Evolutionary conservation across 2,888 invertebrate species (phyloP), one percentile per base, ranked within the genome.

Genomic region (Maniola hyperantus): DNA sequence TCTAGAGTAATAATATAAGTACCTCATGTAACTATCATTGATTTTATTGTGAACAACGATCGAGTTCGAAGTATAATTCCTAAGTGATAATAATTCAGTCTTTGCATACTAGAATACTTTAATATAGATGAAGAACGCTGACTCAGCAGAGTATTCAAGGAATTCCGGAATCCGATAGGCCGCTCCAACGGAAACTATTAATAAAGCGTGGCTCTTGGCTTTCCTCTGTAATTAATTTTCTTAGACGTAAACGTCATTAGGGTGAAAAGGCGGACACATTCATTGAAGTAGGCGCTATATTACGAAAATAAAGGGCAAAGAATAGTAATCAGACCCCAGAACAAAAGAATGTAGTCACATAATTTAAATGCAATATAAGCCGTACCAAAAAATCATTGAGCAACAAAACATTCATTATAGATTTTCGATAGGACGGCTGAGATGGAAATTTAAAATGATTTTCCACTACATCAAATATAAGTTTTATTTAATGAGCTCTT

Each of bases 221-320:
- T 34, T 59, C 59, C 48, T 46, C 59, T 48, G 59, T 59, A 59
- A 59, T 59, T 59, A 59, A 59, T 59, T 48, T 59, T 59, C 46
- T 48, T 58, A 58, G 59, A 59, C 59, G 59, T 34, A 59, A 59
- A 48, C 34, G 34, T 59, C 59, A 48, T 59, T 59, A 48, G 48
- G 48, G 59, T 48, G 59, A 59, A 59, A 48, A 59, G 59, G 46
- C 33, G 34, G 15, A 10, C 20, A 26, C 54, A 20, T 57, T 42
- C 20, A 42, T 42, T 57, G 57, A 42, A 20, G 42, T 13, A 39
- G 18, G 42, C 18, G 13, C 13, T 42, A 20, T 13, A 39, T 42
- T 20, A 2, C 42, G 11, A 42, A 8, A 20, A 57, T 57, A 42
- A 18, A 55, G 10, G 8, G 48, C 18, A 8, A 10, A 48, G 2